These are phyloP conservation scores for Drosophila nigromelanica DNA, from an alignment of 1,140 invertebrate genomes.

Conservation along the genomic window DNA sequence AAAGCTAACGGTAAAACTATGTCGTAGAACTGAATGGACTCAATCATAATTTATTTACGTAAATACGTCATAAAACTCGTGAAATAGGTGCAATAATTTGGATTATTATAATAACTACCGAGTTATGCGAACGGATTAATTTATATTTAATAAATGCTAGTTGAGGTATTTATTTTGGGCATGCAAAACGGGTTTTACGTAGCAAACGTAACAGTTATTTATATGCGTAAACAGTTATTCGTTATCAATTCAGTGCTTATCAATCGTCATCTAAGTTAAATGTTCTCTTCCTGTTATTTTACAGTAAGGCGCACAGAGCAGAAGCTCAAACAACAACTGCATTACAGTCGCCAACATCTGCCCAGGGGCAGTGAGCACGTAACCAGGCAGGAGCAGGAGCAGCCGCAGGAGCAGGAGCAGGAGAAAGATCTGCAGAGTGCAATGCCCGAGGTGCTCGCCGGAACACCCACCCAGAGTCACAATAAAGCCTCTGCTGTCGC, in stretches of 20 bases:
- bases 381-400: conserved; percentile 27
- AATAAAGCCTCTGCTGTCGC: conserved; percentile 58
- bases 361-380: background rate
- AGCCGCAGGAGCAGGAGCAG: conserved; percentile 30
- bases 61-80: no score
- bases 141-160: no score
- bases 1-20: background rate
- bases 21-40: no score
- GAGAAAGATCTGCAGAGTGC: conserved; percentile 18
- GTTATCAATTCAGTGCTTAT: no score
- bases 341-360: conserved; percentile 18
- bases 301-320: conserved; percentile 9
- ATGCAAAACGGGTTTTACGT: no score
- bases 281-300: background rate
- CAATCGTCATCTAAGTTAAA: background rate
- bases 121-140: no score
- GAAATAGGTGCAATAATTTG: no score
- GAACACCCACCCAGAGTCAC: conserved; percentile 64
- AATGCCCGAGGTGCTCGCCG: conserved; percentile 69
- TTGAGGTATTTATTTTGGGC: no score
- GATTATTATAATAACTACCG: no score
- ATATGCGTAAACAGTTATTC: no score
- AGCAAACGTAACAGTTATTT: no score
- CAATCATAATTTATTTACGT: no score
- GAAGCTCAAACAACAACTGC: background rate